phyloP scores from a whole-genome alignment of 2,797 vertebrate genomes.

The Garrulus glandarius region DNA sequence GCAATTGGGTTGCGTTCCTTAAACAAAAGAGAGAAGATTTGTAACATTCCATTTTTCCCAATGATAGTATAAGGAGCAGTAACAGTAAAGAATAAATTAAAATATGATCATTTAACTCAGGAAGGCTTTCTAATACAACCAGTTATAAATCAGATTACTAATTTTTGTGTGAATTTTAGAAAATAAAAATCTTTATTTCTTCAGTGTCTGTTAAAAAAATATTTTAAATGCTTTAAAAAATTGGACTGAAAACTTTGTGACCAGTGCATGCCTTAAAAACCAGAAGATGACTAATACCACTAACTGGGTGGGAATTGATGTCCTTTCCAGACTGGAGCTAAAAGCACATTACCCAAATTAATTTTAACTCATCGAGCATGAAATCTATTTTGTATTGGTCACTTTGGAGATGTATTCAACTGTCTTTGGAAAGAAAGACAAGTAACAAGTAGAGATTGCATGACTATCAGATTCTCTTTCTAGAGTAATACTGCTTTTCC shows the following conservation, averaged over 20 bases:
- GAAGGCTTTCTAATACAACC: background rate
- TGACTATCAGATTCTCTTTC: background rate
- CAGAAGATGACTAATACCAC: background rate
- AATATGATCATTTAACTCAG: background rate
- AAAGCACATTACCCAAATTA: background rate
- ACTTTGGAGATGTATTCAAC: background rate
- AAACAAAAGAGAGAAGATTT: background rate
- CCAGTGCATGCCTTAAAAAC: background rate
- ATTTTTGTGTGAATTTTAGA: background rate
- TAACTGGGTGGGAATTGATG: background rate
- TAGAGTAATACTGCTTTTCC: background rate
- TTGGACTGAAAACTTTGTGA: background rate
- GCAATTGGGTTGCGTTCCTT: background rate
- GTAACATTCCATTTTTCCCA: background rate
- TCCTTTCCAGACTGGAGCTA: background rate
- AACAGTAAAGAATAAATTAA: background rate
- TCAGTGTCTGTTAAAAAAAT: background rate
- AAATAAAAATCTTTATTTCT: background rate
- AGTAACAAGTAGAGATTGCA: background rate
- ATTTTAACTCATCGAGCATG: background rate
- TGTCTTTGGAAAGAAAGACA: background rate
- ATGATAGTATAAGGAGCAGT: background rate
- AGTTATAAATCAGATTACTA: background rate
- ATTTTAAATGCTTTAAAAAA: background rate
- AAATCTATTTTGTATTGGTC: background rate